phyloP scores from a whole-genome alignment of 1,140 invertebrate genomes.

The Carposina sasakii region DNA sequence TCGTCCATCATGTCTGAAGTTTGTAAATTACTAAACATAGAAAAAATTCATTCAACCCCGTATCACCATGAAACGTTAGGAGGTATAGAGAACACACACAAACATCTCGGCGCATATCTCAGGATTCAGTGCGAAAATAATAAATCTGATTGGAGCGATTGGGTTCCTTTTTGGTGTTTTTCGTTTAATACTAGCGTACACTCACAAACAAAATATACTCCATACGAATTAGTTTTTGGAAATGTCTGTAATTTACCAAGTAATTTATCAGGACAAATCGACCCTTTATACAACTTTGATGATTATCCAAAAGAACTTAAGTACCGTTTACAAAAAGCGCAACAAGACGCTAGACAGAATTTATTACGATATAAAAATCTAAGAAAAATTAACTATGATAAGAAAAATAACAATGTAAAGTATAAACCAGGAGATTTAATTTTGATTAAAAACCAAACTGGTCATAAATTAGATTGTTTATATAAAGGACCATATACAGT shows the following conservation, averaged over 20 bases:
- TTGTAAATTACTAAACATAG: not conserved
- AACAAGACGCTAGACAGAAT: not conserved
- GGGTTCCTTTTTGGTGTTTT: not conserved
- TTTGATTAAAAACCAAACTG: slow-evolving; percentile 1
- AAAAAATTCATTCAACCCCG: not conserved
- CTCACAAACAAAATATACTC: not conserved
- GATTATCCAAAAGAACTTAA: slow-evolving; percentile 5
- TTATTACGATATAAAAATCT: not conserved
- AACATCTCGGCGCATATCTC: not conserved
- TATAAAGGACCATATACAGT: not conserved
- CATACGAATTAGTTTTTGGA: slow-evolving; percentile 6
- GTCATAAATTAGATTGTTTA: not conserved
- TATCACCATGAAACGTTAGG: slow-evolving; percentile 5
- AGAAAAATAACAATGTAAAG: not conserved
- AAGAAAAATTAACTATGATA: not conserved
- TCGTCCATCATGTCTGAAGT: not conserved
- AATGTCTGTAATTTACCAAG: slow-evolving; percentile 1
- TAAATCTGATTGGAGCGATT: not conserved
- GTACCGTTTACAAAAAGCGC: slow-evolving; percentile 3
- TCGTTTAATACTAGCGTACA: not conserved
- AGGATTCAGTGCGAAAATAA: not conserved
- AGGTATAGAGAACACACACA: slow-evolving; percentile 2
- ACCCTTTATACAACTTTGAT: not conserved
- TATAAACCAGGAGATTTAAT: not conserved
- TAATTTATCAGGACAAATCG: not conserved